Conservation (phyloP, 2,888 invertebrate genomes). For the Lissocephala sabroskyi region DNA sequence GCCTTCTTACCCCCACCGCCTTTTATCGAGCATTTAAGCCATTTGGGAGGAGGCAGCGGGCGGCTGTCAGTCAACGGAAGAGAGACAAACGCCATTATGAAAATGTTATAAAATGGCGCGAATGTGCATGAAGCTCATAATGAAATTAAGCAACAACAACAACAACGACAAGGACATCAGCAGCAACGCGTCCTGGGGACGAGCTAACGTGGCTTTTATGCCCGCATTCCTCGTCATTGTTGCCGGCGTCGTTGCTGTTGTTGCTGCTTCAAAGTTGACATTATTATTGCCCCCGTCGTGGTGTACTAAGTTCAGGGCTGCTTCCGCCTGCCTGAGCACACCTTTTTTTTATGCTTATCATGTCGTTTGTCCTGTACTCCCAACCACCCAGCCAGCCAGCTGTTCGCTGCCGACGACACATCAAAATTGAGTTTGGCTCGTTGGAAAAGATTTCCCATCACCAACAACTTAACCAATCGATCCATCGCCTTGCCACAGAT, state of each 20-base stretch:
- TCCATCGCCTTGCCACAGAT: too few species aligned
- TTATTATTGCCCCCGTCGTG: slow-evolving; percentile 24
- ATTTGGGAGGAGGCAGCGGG: slow-evolving; percentile 44
- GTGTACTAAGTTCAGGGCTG: slow-evolving; percentile 4
- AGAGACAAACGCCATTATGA: slow-evolving; percentile 43
- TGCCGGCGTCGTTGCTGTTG: slow-evolving; percentile 1
- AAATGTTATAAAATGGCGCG: slow-evolving; percentile 61
- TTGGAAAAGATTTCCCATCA: too few species aligned
- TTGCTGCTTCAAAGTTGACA: slow-evolving; percentile 6
- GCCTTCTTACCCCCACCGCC: too few species aligned
- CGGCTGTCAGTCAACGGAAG: slow-evolving; percentile 45
- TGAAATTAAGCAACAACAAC: slow-evolving; percentile 43
- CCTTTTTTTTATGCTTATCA: slow-evolving; percentile 4
- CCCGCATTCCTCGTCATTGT: slow-evolving; percentile 3
- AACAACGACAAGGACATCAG: slow-evolving; percentile 4
- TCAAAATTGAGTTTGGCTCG: too few species aligned
- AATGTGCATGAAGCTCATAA: slow-evolving; percentile 57
- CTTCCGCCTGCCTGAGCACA: background rate
- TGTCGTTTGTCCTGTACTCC: background rate
- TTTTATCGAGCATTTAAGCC: slow-evolving; percentile 64
- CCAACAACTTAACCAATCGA: too few species aligned
- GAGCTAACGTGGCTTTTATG: slow-evolving; percentile 9
- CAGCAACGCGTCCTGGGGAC: slow-evolving; percentile 6
- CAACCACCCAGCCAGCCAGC: background rate
- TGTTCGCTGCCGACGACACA: too few species aligned